Percentiles rank a stretch among this genome's conserved stretches.
Evolutionary conservation across 2,888 invertebrate species (phyloP).

Genomic region (Erpobdella octoculata): DNA sequence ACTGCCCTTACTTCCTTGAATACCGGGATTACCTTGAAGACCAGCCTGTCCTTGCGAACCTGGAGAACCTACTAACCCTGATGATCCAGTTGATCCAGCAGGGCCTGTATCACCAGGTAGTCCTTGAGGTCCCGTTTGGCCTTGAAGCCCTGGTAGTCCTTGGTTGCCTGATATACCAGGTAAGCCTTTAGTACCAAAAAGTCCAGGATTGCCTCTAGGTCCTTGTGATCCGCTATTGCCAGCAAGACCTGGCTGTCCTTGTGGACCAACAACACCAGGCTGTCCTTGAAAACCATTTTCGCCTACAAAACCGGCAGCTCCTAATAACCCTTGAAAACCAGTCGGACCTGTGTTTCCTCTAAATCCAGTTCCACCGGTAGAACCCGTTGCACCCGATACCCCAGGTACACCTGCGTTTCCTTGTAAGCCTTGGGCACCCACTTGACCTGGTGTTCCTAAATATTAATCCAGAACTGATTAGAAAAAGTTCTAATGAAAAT

Average conservation of each 20-base stretch:
- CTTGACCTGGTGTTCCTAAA: conserved; percentile 32
- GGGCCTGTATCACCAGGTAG: conserved; percentile 35
- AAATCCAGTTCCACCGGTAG: conserved; percentile 9
- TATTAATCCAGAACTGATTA: conserved; percentile 29
- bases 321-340: conserved; percentile 30
- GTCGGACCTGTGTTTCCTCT: conserved; percentile 29
- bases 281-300: conserved; percentile 6
- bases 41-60: conserved; percentile 28
- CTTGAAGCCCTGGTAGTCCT: conserved; percentile 14
- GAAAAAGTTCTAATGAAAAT: not conserved
- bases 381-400: conserved; percentile 25
- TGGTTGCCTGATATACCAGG: conserved; percentile 48
- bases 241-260: conserved; percentile 45
- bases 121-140: conserved; percentile 48
- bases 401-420: conserved; percentile 27
- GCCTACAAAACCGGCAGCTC: conserved; percentile 20
- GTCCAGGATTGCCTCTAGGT: conserved; percentile 15
- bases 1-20: conserved; percentile 6
- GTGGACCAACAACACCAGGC: conserved; percentile 1
- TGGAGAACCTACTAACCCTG: conserved; percentile 32
- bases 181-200: conserved; percentile 11
- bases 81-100: conserved; percentile 31
- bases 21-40: conserved; percentile 12
- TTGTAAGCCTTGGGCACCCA: conserved; percentile 26
- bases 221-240: conserved; percentile 25